Base-by-base conservation (phyloP, 2,888 invertebrate species). In the Darwinula stevensoni region DNA sequence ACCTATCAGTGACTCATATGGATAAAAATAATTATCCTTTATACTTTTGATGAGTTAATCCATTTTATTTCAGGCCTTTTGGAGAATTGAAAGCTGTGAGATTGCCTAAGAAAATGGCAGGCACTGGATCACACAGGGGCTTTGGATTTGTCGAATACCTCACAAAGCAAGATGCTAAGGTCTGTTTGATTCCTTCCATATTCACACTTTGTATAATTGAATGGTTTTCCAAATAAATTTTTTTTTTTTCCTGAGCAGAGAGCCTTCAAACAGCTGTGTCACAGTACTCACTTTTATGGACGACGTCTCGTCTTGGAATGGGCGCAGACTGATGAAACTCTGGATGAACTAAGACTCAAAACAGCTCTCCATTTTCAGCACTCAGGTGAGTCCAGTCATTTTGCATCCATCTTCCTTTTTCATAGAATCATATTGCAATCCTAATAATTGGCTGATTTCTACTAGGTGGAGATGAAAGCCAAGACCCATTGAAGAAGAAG, bases 211-310 rank as follows among this genome's bases (percentile, higher is more conserved):
- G n/a, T n/a, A n/a, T n/a, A n/a, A n/a, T n/a, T n/a, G n/a, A n/a
- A n/a, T n/a, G n/a, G n/a, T n/a, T n/a, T n/a, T n/a, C n/a, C n/a
- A n/a, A n/a, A n/a, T n/a, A n/a, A n/a, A n/a, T n/a, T n/a, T n/a
- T n/a, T n/a, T n/a, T n/a, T n/a, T n/a, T n/a, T n/a, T n/a, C n/a
- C n/a, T n/a, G n/a, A n/a, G n/a, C n/a, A 78, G 72, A 63, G 67
- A 47, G 94, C 94, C 0, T 86, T 88, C 52, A 73, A 82, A 38
- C 70, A 80, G 0, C 50, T 91, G n/a, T 69, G 74, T 42, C 78
- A 78, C 49, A 88, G 88, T 44, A 94, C 94, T 33, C 97, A 99
- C 63, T 71, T 99, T 53, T 94, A 84, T 51, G 94, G 94, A 2
- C 62, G 94, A 39, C 62, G 91, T 34, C 57, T 99, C 43, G 88